Evolutionary conservation across 2,797 vertebrate species (phyloP), one percentile per base, ranked within the genome.

Genomic region (Apogon hyalosoma): DNA sequence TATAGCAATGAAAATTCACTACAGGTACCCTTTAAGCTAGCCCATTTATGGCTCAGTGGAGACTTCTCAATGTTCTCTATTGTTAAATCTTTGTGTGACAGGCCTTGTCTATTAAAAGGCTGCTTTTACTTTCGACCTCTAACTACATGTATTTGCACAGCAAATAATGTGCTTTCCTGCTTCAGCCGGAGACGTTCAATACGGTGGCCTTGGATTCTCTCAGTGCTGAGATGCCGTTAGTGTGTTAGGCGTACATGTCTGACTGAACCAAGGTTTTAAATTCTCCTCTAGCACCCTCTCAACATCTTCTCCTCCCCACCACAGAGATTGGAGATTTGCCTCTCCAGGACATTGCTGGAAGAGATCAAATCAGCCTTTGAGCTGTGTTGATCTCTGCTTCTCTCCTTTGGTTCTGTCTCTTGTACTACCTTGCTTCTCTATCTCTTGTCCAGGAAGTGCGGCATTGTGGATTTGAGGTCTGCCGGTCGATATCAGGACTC

Each of bases 341-440:
- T 70, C 75, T 67, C 55, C 38, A 67, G 69, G 66, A 82, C 57
- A 36, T 56, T 7, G 3, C 58, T 51, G 59, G 66, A 59, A 46
- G 58, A 72, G 77, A 81, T 87, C 63, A 84, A 83, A 83, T 84
- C 82, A 52, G 51, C 71, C 69, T 77, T 62, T 81, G 62, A 83
- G 69, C 72, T 19, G 28, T 73, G 69, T 82, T 86, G 76, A 86
- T 87, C 78, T 80, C 75, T 31, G 45, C 66, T 31, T 46, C 51
- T 14, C 77, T 72, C 45, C 64, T 80, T 66, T 80, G 70, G 71
- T 83, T 75, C 41, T 24, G 21, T 11, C 28, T 66, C 73, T 59
- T 80, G 75, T 78, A 69, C 57, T 3, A 49, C 68, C 54, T 57
- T 4, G 0, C 41, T 33, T 73, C 67, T 61, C 38, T 52, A 24